phyloP scores from a whole-genome alignment of 2,888 invertebrate genomes.

The Andrena chrysosceles region DNA sequence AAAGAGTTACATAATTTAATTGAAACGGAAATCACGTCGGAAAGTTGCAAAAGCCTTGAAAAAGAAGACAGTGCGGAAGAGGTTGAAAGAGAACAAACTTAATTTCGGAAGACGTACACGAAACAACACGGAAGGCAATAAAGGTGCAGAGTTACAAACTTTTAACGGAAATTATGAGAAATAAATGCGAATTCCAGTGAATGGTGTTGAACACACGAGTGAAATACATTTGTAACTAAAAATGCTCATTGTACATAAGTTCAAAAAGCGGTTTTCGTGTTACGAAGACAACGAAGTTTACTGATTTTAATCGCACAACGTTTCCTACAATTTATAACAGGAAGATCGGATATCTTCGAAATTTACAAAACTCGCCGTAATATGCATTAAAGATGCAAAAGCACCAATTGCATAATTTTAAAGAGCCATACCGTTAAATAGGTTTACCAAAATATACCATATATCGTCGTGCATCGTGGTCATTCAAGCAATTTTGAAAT shows the following conservation, averaged over 20 bases:
- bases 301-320: constrained; percentile 50
- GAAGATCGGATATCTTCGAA: constrained; percentile 36
- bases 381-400: constrained; percentile 28
- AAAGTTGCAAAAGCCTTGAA: constrained; percentile 54
- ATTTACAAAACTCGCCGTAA: constrained; percentile 49
- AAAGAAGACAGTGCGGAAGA: constrained; percentile 50
- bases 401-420: constrained; percentile 16
- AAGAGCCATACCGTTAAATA: constrained; percentile 16
- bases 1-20: constrained; percentile 81
- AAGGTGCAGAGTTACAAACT: constrained; percentile 53
- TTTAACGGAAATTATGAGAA: constrained; percentile 40
- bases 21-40: constrained; percentile 76
- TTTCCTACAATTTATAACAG: constrained; percentile 59
- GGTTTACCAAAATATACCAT: constrained; percentile 17
- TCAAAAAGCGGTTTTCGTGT: constrained; percentile 45
- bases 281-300: constrained; percentile 32
- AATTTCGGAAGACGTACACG: constrained; percentile 23
- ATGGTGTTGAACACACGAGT: constrained; percentile 29
- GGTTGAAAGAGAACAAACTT: constrained; percentile 44
- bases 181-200: constrained; percentile 42
- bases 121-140: constrained; percentile 10
- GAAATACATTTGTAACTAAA: constrained; percentile 48
- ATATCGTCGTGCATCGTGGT: constrained; percentile 28
- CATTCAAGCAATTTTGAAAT: constrained; percentile 52
- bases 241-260: constrained; percentile 70